Evolutionary conservation across 2,113 vertebrate genomes (phyloP), one percentile per base, ranked within the genome.

Genomic region (Pomatorhinus ruficollis): DNA sequence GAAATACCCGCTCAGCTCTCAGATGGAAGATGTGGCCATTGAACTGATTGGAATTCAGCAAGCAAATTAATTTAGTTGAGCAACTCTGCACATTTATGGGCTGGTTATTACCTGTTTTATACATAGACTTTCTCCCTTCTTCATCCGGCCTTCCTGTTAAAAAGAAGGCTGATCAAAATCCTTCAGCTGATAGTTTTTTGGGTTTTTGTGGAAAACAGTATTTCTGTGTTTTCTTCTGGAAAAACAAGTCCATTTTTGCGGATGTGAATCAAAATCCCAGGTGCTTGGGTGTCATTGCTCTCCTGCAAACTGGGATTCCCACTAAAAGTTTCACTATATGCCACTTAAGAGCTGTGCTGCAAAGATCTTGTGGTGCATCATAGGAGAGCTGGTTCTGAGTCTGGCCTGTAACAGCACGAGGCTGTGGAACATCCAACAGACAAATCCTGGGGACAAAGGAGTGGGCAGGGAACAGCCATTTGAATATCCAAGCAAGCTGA

Each of bases 201-300:
- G 7, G 5, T 2, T 25, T 64, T 69, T 49, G 9, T 9, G 13
- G 31, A 50, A 72, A 84, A 57, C 3, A 15, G 17, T 17, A 2
- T 44, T 65, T 59, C 50, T 86, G 15, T 71, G 27, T 44, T 89
- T 65, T 8, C 24, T 60, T 74, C n/a, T 84, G 40, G 60, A 79
- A 79, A 71, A 74, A 7, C 9, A 77, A 78, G 12, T 37, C 59
- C 3, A 2, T 93, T 81, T 37, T 45, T 78, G 25, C 27, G 37
- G 69, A 13, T 2, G 0, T 25, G 2, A 1, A 0, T 65, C 33
- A 39, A 61, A 77, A 35, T 19, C 19, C 30, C 10, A 22, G 33
- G 40, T 74, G 18, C 14, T 44, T 74, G 59, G 11, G 8, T 82
- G 33, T 10, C 3, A 0, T 2, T 17, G 13, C 56, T 85, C 8